Evolutionary conservation across 1,140 invertebrate genomes (phyloP).

Genomic region (Neelides sp.): DNA sequence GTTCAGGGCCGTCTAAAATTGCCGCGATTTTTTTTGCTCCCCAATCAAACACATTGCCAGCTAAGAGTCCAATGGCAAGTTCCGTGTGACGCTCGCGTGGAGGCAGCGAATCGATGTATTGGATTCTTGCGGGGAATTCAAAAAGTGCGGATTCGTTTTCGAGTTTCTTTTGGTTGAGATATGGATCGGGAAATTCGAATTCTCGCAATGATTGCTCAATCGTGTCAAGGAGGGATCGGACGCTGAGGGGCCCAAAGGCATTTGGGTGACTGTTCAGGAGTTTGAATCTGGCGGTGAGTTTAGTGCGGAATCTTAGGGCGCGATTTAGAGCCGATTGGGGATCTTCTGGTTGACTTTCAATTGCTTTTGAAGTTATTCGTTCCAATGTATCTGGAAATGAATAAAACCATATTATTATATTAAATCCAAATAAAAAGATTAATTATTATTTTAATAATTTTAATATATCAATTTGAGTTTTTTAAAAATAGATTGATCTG

Average conservation of each 20-base stretch:
- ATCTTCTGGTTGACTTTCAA: constrained; percentile 58
- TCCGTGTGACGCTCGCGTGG: constrained; percentile 43
- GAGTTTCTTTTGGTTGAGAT: constrained; percentile 48
- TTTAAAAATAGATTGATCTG: constrained; percentile 3
- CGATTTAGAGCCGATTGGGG: constrained; percentile 59
- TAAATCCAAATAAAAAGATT: no score
- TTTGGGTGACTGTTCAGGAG: constrained; percentile 65
- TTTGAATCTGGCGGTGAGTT: constrained; percentile 66
- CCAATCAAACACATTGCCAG: constrained; percentile 95
- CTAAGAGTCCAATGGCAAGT: constrained; percentile 48
- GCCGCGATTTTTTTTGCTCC: constrained; percentile 66
- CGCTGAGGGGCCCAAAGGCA: constrained; percentile 72
- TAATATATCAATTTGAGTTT: constrained; percentile 3
- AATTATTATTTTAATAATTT: constrained; percentile 4
- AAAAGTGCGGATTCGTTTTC: constrained; percentile 54
- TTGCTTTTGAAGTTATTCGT: constrained; percentile 40
- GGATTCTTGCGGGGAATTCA: constrained; percentile 41
- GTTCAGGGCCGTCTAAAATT: constrained; percentile 57
- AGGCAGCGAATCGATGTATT: constrained; percentile 42
- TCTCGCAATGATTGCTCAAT: constrained; percentile 81
- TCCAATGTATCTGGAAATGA: constrained; percentile 22
- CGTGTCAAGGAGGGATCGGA: constrained; percentile 75
- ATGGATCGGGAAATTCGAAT: constrained; percentile 86
- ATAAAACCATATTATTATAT: no score
- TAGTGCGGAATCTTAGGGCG: constrained; percentile 67